Evolutionary conservation across 2,888 invertebrate genomes (phyloP), one percentile per base, ranked within the genome.

Genomic region (Antheraea yamamai): DNA sequence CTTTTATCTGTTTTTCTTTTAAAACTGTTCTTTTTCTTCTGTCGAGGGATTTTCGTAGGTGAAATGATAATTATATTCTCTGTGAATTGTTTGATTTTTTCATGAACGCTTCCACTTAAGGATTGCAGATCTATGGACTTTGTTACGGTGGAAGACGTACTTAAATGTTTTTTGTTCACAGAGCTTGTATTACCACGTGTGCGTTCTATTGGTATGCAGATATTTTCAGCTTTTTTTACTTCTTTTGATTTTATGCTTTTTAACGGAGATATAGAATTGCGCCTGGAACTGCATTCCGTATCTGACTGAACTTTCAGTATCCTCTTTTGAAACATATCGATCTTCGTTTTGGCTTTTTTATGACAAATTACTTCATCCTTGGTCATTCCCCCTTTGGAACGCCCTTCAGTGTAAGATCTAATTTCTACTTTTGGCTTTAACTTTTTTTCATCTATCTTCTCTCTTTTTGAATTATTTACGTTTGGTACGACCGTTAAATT

Each of bases 321-420:
- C 76, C 94, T 92, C 79, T 92, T 94, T 88, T 95, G 95, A 75
- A 95, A 95, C 90, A 95, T 90, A 78, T 95, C 95, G 8, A 95
- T 95, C 81, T 93, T 93, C 0, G 89, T 87, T 82, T 92, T 95
- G 1, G 95, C 95, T 84, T 94, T 94, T 71, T 88, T 92, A 76
- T 92, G 90, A 77, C 93, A 95, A 12, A 95, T 84, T 0, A 89
- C 89, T 84, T 93, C 91, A 30, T 93, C 93, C 82, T 91, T 92
- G 0, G 87, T 87, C 81, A 87, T 86, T n/a, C 89, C 89, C 77
- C 86, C 89, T 81, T 78, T 87, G 0, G 86, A 87, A 76, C 90
- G 90, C 77, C 92, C 91, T 83, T 92, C 94, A 20, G 81, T 84
- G 75, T 95, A 95, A 0, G 94, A 90, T 79, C 92, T 90, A 52